These are phyloP conservation scores for Eudyptes chrysolophus DNA, from an alignment of 2,113 vertebrate species.

Conservation along the genomic window DNA sequence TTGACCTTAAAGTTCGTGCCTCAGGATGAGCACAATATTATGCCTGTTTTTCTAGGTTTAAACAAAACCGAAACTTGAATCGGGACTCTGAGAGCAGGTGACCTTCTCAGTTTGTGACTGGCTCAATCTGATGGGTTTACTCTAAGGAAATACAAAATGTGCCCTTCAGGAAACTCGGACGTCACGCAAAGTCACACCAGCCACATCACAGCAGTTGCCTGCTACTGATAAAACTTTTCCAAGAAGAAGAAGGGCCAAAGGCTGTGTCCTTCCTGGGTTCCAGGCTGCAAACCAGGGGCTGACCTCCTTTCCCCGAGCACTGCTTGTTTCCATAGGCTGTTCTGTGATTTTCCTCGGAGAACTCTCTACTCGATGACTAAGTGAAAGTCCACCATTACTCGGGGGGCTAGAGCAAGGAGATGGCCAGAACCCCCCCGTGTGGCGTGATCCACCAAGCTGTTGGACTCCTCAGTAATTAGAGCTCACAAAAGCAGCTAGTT, in stretches of 20 bases:
- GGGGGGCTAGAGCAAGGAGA: not conserved
- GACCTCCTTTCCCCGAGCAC: not conserved
- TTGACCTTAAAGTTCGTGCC: not conserved
- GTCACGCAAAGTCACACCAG: fast-evolving
- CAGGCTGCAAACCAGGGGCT: not conserved
- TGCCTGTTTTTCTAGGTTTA: not conserved
- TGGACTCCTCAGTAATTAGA: not conserved
- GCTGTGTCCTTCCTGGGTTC: not conserved
- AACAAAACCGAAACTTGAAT: not conserved
- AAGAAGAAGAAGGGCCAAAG: not conserved
- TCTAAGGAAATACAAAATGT: not conserved
- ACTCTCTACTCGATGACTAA: not conserved
- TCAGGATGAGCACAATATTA: not conserved
- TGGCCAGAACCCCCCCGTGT: not conserved
- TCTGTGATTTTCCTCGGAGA: not conserved
- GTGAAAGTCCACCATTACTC: not conserved
- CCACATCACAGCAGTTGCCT: not conserved
- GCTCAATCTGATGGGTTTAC: not conserved
- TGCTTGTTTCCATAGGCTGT: not conserved
- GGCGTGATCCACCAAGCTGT: not conserved
- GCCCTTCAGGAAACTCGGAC: not conserved
- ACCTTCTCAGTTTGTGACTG: not conserved
- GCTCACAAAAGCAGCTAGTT: not conserved
- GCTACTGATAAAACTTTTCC: not conserved
- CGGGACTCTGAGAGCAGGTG: not conserved